These are phyloP conservation scores for Podiceps cristatus DNA, from an alignment of 2,113 vertebrate genomes.

Conservation along the genomic window DNA sequence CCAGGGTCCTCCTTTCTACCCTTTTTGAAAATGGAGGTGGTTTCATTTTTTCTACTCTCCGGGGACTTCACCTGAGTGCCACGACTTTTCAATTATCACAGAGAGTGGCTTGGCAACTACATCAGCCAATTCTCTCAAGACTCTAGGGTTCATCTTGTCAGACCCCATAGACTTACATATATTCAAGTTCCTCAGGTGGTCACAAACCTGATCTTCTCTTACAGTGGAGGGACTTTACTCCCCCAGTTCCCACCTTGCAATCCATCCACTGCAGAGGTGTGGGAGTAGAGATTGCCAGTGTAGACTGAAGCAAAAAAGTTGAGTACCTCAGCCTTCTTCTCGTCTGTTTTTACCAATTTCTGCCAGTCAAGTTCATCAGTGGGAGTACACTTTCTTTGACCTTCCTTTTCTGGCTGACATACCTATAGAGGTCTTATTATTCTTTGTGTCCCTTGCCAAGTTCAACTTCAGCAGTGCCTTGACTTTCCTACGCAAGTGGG, in stretches of 20 bases:
- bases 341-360: not conserved
- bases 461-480: not conserved
- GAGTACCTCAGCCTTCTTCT: not conserved
- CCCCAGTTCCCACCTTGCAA: not conserved
- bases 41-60: not conserved
- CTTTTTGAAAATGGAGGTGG: not conserved
- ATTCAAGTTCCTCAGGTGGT: not conserved
- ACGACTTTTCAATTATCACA: not conserved
- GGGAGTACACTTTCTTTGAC: not conserved
- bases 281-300: not conserved
- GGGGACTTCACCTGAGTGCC: not conserved
- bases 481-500: not conserved
- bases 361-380: not conserved
- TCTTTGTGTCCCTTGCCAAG: not conserved
- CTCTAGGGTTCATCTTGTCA: accelerated
- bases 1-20: not conserved
- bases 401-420: not conserved
- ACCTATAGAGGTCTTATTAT: not conserved
- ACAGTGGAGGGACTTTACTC: not conserved
- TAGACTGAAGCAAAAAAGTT: not conserved
- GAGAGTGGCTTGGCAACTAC: not conserved
- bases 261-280: not conserved
- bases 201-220: not conserved
- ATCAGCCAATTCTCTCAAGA: not conserved
- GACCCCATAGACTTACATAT: not conserved